Base-by-base conservation (phyloP, 1,140 invertebrate genomes). In the Ephestia elutella region DNA sequence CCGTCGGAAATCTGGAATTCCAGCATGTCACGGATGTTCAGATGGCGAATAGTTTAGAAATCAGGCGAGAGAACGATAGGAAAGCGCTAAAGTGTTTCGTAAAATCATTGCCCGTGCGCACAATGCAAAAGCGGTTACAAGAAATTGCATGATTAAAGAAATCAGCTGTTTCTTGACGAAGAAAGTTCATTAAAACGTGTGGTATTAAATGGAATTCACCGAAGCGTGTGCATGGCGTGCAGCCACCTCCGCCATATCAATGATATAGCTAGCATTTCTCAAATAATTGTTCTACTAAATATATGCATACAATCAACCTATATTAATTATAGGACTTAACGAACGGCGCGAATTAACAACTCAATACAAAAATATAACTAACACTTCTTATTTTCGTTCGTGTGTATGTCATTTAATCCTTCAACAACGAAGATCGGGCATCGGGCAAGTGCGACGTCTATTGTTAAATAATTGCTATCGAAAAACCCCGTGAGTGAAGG, bases 1-100 rank as follows among this genome's bases (percentile, higher is more conserved):
- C 66, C 67, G 60, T 71, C 60, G 65, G 70, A 77, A 73, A 78
- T 77, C 62, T 73, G 63, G 63, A 78, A 80, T 83, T 80, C 66
- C 71, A 70, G 80, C 78, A 68, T 79, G 69, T 80, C 77, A 67
- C 78, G 76, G 73, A 80, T 78, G 73, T 73, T 75, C 56, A 68
- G 67, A 62, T 57, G 60, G 63, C 60, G 66, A 70, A 70, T 66
- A 60, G 57, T 66, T 69, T 68, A 76, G 76, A 79, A 75, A 79
- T 66, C 76, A 70, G 66, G 54, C 55, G 59, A 68, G 66, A 65
- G 62, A 73, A 68, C 68, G 66, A 73, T 71, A 73, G 68, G 70
- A 73, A 68, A 72, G 69, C 72, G 69, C 60, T 65, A 59, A 55
- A 53, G 54, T 63, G 58, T 53, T 60, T 48, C 57, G 57, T 61